These are phyloP conservation scores for Palythoa heliodiscus DNA, from an alignment of 92 coral and sea anemone genomes.

Conservation along the genomic window DNA sequence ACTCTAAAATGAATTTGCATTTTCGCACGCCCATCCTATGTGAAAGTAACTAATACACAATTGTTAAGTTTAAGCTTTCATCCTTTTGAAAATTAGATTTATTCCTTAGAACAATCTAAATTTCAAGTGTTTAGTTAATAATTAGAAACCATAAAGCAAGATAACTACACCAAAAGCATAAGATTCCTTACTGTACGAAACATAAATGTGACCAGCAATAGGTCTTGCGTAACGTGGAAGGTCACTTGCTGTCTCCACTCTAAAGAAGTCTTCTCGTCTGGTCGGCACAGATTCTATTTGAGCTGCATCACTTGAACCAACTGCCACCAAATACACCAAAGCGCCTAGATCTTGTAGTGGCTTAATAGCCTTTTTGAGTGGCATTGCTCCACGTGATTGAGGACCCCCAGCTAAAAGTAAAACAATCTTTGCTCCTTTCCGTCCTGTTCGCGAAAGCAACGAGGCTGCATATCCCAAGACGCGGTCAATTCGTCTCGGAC, in stretches of 20 bases:
- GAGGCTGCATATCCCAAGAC: conserved; percentile 13
- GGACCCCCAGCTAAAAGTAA: conserved; percentile 29
- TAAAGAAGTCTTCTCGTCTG: conserved; percentile 70
- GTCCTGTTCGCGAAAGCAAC: conserved; percentile 15
- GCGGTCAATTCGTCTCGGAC: conserved; percentile 29
- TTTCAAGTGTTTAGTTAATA: not conserved
- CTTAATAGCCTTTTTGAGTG: conserved; percentile 69
- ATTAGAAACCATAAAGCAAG: not conserved
- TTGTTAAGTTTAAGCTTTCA: too few species aligned
- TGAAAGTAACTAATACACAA: too few species aligned
- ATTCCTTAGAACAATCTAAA: too few species aligned
- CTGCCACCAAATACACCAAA: conserved; percentile 75
- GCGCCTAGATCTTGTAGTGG: conserved; percentile 84
- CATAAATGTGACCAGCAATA: conserved; percentile 27
- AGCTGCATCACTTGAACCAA: conserved; percentile 64
- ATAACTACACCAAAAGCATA: not conserved
- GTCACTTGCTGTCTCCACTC: conserved; percentile 54
- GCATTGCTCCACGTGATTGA: conserved; percentile 52
- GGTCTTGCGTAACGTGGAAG: conserved; percentile 30
- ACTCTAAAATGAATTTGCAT: too few species aligned
- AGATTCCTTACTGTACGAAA: conserved; percentile 24
- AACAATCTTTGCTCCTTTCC: conserved; percentile 33
- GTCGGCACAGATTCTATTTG: conserved; percentile 64
- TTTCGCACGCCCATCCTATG: too few species aligned
- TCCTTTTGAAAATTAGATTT: too few species aligned